phyloP scores from a whole-genome alignment of 2,888 invertebrate genomes.

The Lordiphosa andalusiaca region DNA sequence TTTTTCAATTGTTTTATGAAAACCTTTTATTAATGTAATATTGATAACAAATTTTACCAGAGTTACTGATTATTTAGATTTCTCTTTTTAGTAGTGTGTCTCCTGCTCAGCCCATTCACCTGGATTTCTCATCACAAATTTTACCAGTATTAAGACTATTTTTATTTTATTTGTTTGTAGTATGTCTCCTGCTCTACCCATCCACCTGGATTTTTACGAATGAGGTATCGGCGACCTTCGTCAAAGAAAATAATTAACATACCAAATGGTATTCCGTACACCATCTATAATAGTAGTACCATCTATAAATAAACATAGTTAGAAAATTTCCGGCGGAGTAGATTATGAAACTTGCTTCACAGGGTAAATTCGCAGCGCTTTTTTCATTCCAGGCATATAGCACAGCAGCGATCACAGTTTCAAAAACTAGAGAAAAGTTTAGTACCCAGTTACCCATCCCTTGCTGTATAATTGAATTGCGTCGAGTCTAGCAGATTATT shows the following conservation, averaged over 20 bases:
- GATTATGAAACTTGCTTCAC: slow-evolving; percentile 78
- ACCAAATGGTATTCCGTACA: slow-evolving; percentile 87
- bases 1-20: too few relatives aligned
- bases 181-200: too few relatives aligned
- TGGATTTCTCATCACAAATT: too few relatives aligned
- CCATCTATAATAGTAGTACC: slow-evolving; percentile 87
- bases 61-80: neutral
- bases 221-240: slow-evolving; percentile 86
- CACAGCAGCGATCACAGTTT: slow-evolving; percentile 84
- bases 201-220: slow-evolving; percentile 84
- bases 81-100: slow-evolving; percentile 32
- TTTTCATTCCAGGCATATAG: slow-evolving; percentile 86
- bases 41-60: too few relatives aligned
- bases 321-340: slow-evolving; percentile 40
- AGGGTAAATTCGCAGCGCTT: slow-evolving; percentile 81
- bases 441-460: slow-evolving; percentile 86
- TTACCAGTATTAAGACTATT: too few relatives aligned
- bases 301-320: slow-evolving; percentile 14
- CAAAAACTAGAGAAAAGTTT: slow-evolving; percentile 85
- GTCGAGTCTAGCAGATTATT: slow-evolving; percentile 84
- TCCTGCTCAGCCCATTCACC: slow-evolving; percentile 83
- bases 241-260: slow-evolving; percentile 87
- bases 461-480: slow-evolving; percentile 84
- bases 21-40: too few relatives aligned
- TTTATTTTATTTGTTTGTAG: too few relatives aligned